phyloP scores from a whole-genome alignment of 2,797 vertebrate species.

The Orestias chungarensis region DNA sequence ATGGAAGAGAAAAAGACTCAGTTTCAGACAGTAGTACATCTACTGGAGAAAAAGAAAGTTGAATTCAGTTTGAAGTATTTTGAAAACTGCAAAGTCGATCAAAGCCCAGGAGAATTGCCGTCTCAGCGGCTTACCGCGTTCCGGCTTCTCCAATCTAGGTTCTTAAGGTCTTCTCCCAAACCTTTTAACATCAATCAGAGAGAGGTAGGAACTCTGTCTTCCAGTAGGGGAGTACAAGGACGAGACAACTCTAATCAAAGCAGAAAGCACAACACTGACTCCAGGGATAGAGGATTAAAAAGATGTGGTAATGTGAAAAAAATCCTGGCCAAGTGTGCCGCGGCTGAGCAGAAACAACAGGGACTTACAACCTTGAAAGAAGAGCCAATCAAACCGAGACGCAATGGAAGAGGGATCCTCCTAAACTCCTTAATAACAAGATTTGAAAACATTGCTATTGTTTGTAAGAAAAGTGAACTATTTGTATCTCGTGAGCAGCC shows the following conservation, averaged over 20 bases:
- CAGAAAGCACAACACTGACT: constrained; percentile 26
- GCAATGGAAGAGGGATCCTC: constrained; percentile 65
- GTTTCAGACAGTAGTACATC: constrained; percentile 22
- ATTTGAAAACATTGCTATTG: constrained; percentile 81
- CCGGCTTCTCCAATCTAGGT: constrained; percentile 89
- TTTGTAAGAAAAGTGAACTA: constrained; percentile 69
- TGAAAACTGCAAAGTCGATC: constrained; percentile 27
- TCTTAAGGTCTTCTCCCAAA: constrained; percentile 82
- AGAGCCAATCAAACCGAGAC: constrained; percentile 57
- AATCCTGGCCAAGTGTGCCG: constrained; percentile 85
- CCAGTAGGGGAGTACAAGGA: constrained; percentile 24
- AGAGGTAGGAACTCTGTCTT: constrained; percentile 84
- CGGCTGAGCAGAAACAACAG: constrained; percentile 80
- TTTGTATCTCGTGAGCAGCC: constrained; percentile 46
- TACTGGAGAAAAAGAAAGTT: constrained; percentile 2
- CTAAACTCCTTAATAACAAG: constrained; percentile 82
- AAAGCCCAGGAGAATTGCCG: constrained; percentile 27
- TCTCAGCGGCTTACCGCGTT: constrained; percentile 81
- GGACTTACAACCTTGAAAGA: constrained; percentile 52
- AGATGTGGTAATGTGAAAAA: constrained; percentile 80
- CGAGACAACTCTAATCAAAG: constrained; percentile 24
- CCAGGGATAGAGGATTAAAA: constrained; percentile 42
- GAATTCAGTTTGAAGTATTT: constrained; percentile 9
- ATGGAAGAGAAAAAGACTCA: constrained; percentile 17
- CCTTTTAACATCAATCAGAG: constrained; percentile 79